Evolutionary conservation across 2,113 vertebrate genomes (phyloP), one percentile per base, ranked within the genome.

Genomic region (Ciconia stormi): DNA sequence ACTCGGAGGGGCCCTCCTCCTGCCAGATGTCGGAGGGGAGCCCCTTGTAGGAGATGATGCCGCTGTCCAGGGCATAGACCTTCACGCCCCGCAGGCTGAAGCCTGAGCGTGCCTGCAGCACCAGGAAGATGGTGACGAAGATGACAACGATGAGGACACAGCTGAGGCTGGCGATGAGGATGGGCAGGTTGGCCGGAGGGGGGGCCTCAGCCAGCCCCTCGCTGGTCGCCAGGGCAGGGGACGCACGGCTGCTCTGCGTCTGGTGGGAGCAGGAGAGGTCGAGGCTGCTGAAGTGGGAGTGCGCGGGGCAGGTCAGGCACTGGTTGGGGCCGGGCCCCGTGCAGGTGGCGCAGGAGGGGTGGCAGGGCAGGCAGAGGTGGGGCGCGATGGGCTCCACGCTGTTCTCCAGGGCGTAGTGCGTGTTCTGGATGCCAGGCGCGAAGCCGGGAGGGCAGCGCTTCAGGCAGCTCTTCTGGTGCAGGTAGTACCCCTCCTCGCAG

Each of bases 401-500:
- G 95, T 99, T 99, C 91, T 99, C 99, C 47, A 99, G 96, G 25
- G 97, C 98, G 38, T 99, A 98, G 95, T 99, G 99, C 0, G 98
- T 98, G 47, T 97, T 98, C 89, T 99, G 98, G 38, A 97, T 79
- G 4, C 98, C 98, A 0, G 99, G 98, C 0, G 98, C 97, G 18
- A 99, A 99, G 88, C 99, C 99, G 0, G 98, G 97, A 0, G 99
- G 99, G 93, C 99, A 99, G 63, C 52, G 95, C 98, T 99, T 99
- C 96, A 99, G 98, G 49, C 99, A 99, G 93, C 97, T 99, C 98
- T 99, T 99, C 81, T 99, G 98, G 97, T 99, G 99, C 95, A 99
- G 98, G 78, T 98, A 99, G 98, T 99, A 99, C 16, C 99, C 99
- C 23, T 98, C 98, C 95, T 99, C 99, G 5, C 99, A 99, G 95